Percentiles rank a stretch among this genome's conserved stretches.
Evolutionary conservation across 2,113 vertebrate species (phyloP).

Genomic region (Emberiza fucata): DNA sequence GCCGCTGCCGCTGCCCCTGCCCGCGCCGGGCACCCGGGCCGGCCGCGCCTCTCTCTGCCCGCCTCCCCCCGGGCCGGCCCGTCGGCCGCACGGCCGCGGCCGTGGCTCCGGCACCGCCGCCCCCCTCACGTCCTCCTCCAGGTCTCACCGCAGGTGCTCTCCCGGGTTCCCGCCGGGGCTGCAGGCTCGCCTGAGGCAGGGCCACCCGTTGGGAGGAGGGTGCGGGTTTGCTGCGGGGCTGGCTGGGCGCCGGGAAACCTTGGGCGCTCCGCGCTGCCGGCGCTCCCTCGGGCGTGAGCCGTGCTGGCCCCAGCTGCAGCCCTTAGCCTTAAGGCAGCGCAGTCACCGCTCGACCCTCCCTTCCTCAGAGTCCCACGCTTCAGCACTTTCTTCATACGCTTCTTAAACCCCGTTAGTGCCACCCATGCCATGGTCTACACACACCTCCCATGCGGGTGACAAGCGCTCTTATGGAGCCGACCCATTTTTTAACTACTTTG

Average conservation of each 20-base stretch:
- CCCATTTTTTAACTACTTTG: neutral
- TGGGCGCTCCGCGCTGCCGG: neutral
- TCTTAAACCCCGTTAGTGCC: neutral
- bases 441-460: rapidly evolving
- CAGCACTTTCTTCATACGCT: neutral
- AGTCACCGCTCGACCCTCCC: neutral
- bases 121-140: slow-evolving; percentile 51
- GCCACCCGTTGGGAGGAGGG: neutral
- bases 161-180: neutral
- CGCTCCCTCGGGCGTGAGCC: neutral
- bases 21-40: slow-evolving; percentile 13
- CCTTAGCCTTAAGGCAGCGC: neutral
- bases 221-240: neutral
- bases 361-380: neutral
- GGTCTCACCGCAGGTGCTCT: neutral
- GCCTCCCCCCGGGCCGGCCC: neutral
- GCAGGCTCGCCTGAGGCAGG: neutral
- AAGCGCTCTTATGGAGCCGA: neutral
- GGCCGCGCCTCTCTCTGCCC: slow-evolving; percentile 10
- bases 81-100: neutral
- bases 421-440: neutral
- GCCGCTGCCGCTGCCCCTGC: slow-evolving; percentile 25
- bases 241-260: neutral
- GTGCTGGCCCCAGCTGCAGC: neutral
- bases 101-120: neutral